These are phyloP conservation scores for Potorous gilbertii DNA, from an alignment of 2,797 vertebrate species.

Conservation along the genomic window DNA sequence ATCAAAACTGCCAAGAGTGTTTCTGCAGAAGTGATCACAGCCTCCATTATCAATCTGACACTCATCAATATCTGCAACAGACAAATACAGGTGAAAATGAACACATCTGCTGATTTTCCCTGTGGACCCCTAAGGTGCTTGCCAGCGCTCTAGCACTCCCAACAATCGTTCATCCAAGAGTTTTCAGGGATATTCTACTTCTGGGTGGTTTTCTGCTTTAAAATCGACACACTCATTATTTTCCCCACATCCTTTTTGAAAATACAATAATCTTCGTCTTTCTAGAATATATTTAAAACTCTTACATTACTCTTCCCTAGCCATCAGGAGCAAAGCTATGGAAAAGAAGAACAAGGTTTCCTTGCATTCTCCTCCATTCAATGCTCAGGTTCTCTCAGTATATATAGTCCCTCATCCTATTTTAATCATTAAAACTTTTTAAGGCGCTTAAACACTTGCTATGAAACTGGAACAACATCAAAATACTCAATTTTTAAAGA, in stretches of 20 bases:
- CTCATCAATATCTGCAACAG: conserved; percentile 94
- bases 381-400: conserved; percentile 6
- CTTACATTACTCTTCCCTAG: background rate
- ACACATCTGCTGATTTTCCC: conserved; percentile 29
- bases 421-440: conserved; percentile 65
- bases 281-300: conserved; percentile 52
- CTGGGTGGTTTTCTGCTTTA: background rate
- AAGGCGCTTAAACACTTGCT: conserved; percentile 57
- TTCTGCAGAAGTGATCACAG: conserved; percentile 97
- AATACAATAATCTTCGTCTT: conserved; percentile 32
- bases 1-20: conserved; percentile 98
- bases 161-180: conserved; percentile 37
- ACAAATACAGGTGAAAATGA: conserved; percentile 68
- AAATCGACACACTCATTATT: background rate
- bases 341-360: conserved; percentile 12
- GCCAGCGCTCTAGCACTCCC: conserved; percentile 33
- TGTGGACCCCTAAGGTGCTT: conserved; percentile 52
- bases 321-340: conserved; percentile 5
- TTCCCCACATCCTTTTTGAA: conserved; percentile 34
- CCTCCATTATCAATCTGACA: conserved; percentile 94
- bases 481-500: conserved; percentile 57
- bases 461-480: conserved; percentile 52
- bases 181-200: conserved; percentile 24
- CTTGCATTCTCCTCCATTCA: background rate
- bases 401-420: background rate